Evolutionary conservation across 2,797 vertebrate genomes (phyloP).

Genomic region (Triplophysa bombifrons): DNA sequence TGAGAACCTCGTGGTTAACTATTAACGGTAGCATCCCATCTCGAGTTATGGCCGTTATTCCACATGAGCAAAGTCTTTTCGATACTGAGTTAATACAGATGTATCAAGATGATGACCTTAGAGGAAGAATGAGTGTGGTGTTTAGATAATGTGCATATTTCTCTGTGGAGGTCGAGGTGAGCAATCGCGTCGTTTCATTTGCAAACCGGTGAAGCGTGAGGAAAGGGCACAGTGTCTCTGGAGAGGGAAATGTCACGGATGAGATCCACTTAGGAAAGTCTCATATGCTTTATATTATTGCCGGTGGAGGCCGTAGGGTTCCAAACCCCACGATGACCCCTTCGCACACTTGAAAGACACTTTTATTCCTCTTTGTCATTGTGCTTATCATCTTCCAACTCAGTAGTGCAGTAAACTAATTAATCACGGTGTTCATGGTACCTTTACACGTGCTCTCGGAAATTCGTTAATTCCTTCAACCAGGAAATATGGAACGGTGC

Average conservation of each 20-base stretch:
- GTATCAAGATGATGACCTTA: slow-evolving; percentile 28
- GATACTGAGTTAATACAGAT: slow-evolving; percentile 16
- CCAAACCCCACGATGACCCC: background rate
- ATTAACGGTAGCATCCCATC: background rate
- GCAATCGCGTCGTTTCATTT: slow-evolving; percentile 42
- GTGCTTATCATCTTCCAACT: slow-evolving; percentile 27
- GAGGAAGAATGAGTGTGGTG: slow-evolving; percentile 41
- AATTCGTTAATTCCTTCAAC: too few species aligned
- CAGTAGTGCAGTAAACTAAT: background rate
- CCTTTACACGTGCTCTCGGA: too few species aligned
- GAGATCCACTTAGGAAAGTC: slow-evolving; percentile 46
- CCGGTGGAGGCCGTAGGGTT: slow-evolving; percentile 34
- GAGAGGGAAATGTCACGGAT: slow-evolving; percentile 57
- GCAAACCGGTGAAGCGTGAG: slow-evolving; percentile 41
- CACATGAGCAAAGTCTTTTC: slow-evolving; percentile 4
- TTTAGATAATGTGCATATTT: slow-evolving; percentile 42
- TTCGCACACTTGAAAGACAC: slow-evolving; percentile 29
- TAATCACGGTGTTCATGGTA: background rate
- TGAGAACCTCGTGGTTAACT: background rate
- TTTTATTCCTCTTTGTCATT: slow-evolving; percentile 25
- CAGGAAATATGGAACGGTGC: too few species aligned
- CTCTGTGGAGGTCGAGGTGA: slow-evolving; percentile 34
- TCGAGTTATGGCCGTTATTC: slow-evolving; percentile 4
- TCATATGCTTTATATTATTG: slow-evolving; percentile 42
- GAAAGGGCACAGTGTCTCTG: slow-evolving; percentile 51